Conservation (phyloP, 2,888 invertebrate genomes). For the Allacma fusca region DNA sequence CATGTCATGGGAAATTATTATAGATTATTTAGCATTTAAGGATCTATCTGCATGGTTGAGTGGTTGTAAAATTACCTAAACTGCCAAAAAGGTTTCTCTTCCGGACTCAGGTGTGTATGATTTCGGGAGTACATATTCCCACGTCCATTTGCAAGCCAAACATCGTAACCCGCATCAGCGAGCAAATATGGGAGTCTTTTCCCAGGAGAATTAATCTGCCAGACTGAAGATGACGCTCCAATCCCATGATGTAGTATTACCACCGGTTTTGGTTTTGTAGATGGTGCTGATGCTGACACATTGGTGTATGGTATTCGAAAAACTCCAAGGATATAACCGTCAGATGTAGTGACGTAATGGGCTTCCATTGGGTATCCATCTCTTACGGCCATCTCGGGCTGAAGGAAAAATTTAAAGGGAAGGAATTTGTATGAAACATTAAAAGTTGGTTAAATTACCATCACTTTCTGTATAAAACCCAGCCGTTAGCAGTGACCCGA, state of each 20-base stretch:
- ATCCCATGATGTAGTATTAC: slow-evolving; percentile 4
- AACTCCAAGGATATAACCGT: slow-evolving; percentile 10
- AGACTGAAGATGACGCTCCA: neutral
- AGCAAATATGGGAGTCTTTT: neutral
- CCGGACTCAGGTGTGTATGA: neutral
- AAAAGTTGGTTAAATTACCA: too few relatives aligned
- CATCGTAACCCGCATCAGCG: neutral
- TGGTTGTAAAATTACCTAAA: neutral
- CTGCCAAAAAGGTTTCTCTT: neutral
- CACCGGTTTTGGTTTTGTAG: neutral
- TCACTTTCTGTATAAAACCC: too few relatives aligned
- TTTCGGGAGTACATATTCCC: slow-evolving; percentile 11
- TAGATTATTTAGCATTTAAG: neutral
- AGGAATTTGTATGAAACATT: too few relatives aligned
- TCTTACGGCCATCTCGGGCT: neutral
- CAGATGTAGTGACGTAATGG: neutral
- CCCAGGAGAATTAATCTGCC: neutral
- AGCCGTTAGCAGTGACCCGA: too few relatives aligned
- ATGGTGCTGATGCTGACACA: too few relatives aligned
- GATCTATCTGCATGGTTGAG: too few relatives aligned
- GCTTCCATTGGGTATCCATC: slow-evolving; percentile 3
- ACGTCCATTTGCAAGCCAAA: slow-evolving; percentile 16
- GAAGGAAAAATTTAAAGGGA: neutral
- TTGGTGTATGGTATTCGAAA: neutral
- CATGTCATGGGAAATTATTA: neutral